Evolutionary conservation across 2,113 vertebrate genomes (phyloP), one percentile per base, ranked within the genome.

Genomic region (Lagopus leucura): DNA sequence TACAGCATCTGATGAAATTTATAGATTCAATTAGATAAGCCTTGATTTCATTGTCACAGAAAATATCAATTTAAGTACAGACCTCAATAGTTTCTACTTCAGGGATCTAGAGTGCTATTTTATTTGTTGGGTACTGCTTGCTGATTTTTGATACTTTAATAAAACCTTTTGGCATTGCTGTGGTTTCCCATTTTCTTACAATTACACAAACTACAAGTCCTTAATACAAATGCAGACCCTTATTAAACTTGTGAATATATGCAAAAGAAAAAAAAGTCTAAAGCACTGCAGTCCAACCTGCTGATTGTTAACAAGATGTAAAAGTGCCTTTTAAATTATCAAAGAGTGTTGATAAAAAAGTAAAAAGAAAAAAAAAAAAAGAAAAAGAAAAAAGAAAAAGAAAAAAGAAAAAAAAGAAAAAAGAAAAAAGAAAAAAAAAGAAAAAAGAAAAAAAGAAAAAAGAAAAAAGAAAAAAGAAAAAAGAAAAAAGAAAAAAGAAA

Each of bases 71-170:
- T 76, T 76, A 80, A 91, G 50, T 34, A 19, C n/a, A 82, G 85
- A 32, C 13, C 13, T 74, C 60, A 71, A 15, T 27, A 47, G 27
- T 76, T 86, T 77, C 50, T 91, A 80, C 48, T 94, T 83, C 45
- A 86, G 75, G 30, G 36, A 77, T 17, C 32, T 0, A 60, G 50
- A 80, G 34, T 77, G 50, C 20, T 65, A 43, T 92, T 92, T 96
- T 93, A 92, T 88, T 96, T 72, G 18, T 90, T 63, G 7, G 64
- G 50, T 47, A 55, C 47, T 83, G 64, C 79, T 86, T 93, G 69
- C 57, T 95, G 86, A 81, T 92, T 95, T 96, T 88, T 93, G 76
- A 83, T 90, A 84, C 77, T 87, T 87, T 87, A 91, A 95, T 86
- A 94, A 94, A 95, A 88, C 55, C 82, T 32, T 90, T 77, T 77